Base-by-base conservation (phyloP, 1,140 invertebrate genomes). In the Achatina immaculata region DNA sequence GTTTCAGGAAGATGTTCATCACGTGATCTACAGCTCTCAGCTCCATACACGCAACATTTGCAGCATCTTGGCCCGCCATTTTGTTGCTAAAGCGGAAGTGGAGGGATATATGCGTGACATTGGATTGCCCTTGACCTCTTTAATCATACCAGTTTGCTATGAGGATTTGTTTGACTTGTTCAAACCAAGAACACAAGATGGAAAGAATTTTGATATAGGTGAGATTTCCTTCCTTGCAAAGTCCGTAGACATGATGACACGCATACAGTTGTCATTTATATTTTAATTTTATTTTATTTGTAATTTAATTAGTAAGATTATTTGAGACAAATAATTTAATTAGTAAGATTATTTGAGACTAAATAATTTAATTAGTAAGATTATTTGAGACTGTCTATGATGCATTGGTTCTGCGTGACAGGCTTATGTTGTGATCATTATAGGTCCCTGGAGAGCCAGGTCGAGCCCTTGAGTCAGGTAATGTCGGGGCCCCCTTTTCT, bases 51-150 rank as follows among this genome's bases (percentile, higher is more conserved):
- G 83, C 43, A 65, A 83, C n/a, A 81, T 86, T 16, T 83, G 85
- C 36, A 87, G 88, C 0, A 81, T 87, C 21, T 78, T 85, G 72
- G 87, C 85, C 0, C 81, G 89, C 0, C 86, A 90, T 76, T 80
- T 89, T 62, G 89, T 89, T 28, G 86, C 89, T 24, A 90, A 90
- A 79, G 89, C 89, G 14, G 84, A 87, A 75, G 81, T 90, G 28
- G 88, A 90, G 68, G 82, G 83, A 14, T 89, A 89, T 79, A 88
- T 90, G 83, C 81, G 83, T 69, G 78, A 84, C 36, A 80, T 85
- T 24, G 66, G 73, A 16, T 75, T 90, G 31, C 87, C 88, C 34
- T 34, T 89, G 36, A 89, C 88, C 19, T 86, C 78, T 40, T 68
- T 90, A 2, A 82, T 89, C 1, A 81, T 90, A 19, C 89, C 89